Evolutionary conservation across 2,113 vertebrate species (phyloP).

Genomic region (Rattus rattus): DNA sequence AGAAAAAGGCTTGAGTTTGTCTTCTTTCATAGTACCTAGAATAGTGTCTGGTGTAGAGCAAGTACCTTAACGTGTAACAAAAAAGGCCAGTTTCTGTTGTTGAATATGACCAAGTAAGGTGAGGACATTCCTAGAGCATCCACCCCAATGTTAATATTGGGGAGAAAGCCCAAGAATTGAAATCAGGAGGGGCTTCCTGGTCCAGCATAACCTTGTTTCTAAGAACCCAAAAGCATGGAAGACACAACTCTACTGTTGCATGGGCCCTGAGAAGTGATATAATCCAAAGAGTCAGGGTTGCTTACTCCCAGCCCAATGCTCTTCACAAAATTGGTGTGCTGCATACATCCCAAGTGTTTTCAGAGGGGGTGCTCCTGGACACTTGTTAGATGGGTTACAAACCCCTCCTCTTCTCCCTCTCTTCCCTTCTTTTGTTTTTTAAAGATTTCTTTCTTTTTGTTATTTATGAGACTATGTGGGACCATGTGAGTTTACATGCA

Average conservation of each 20-base stretch:
- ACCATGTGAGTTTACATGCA: neutral
- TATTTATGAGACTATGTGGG: neutral
- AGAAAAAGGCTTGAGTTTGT: neutral
- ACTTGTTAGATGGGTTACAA: neutral
- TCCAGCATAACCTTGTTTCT: slow-evolving; percentile 10
- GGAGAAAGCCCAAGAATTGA: neutral
- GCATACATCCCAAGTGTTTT: neutral
- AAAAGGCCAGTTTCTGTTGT: slow-evolving; percentile 23
- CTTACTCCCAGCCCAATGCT: neutral
- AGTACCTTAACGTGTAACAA: neutral
- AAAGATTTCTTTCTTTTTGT: neutral
- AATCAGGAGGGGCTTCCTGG: neutral
- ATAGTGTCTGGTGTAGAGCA: neutral
- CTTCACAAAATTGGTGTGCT: slow-evolving; percentile 3
- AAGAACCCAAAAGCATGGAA: neutral
- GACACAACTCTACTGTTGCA: slow-evolving; percentile 26
- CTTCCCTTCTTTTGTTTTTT: neutral
- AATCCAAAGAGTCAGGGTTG: neutral
- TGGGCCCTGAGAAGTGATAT: neutral
- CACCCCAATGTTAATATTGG: neutral
- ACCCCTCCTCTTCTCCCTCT: neutral
- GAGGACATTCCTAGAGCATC: neutral
- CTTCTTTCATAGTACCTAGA: neutral
- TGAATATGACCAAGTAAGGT: slow-evolving; percentile 1
- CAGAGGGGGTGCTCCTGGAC: neutral